Conservation (phyloP, 2,888 invertebrate genomes). For the Xanthia icteritia region DNA sequence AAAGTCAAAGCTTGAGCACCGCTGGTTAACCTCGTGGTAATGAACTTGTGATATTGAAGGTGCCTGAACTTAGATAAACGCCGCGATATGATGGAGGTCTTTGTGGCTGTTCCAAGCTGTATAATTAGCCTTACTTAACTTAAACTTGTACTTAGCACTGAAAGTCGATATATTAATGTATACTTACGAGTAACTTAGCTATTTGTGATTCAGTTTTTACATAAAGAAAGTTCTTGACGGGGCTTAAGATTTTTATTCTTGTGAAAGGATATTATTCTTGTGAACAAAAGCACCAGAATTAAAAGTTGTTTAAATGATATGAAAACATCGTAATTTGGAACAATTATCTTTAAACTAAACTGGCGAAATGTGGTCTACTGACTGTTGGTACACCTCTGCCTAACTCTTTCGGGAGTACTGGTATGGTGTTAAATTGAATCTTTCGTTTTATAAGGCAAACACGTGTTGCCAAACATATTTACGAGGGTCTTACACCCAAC, state of each 20-base stretch:
- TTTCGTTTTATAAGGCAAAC: background rate
- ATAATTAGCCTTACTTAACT: slow-evolving; percentile 56
- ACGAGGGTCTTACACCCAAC: background rate
- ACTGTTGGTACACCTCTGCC: background rate
- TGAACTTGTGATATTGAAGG: slow-evolving; percentile 74
- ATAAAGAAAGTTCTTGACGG: background rate
- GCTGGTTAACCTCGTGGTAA: slow-evolving; percentile 71
- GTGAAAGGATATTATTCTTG: background rate
- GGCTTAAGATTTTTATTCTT: background rate
- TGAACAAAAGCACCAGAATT: background rate
- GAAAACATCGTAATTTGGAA: background rate
- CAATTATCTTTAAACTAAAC: background rate
- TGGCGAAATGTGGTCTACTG: background rate
- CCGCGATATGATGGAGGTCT: slow-evolving; percentile 54
- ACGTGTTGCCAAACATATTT: background rate
- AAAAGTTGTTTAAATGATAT: no score
- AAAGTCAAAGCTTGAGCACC: slow-evolving; percentile 30
- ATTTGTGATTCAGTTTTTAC: slow-evolving; percentile 6
- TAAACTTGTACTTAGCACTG: slow-evolving; percentile 35
- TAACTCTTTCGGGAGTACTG: background rate
- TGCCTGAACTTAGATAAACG: slow-evolving; percentile 68
- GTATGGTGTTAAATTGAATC: background rate
- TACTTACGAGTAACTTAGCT: background rate
- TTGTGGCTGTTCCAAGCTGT: slow-evolving; percentile 47
- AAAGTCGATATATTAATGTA: slow-evolving; percentile 11